Base-by-base conservation (phyloP, 2,888 invertebrate genomes). In the Tenthredo distinguenda region DNA sequence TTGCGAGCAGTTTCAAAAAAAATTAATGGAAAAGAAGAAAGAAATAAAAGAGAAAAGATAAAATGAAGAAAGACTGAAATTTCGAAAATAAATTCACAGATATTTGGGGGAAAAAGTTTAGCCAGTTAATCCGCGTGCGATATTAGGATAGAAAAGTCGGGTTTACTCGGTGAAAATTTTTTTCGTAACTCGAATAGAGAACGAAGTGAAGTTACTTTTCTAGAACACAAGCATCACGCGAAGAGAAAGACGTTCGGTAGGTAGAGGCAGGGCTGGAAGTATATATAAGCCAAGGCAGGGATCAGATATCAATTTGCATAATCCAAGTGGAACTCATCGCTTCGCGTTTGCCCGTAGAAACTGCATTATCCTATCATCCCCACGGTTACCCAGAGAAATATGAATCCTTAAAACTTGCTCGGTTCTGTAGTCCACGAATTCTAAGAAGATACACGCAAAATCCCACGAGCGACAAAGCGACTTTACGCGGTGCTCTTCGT, bases 221-320 rank as follows among this genome's bases (percentile, higher is more conserved):
- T 21, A 43, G 3, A 74, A 43, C 21, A 74, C 72, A 21, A 74
- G 34, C n/a, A 55, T 15, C 31, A 31, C 50, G 18, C 26, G 18
- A 55, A 77, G 50, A 77, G 31, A 62, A 40, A 81, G 55, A 21
- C 26, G 43, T 18, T 12, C 76, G 18, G n/a, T 37, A n/a, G 47
- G 47, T 31, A 10, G 62, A 37, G 77, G 55, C 77, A 77, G 81
- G 21, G 37, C 40, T 58, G 58, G 40, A 81, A 40, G 81, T 81
- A 79, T 62, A 79, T 62, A 58, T 58, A 79, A 58, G 58, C 79
- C 37, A 58, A 55, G 62, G 81, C 37, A 81, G 26, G 40, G 81
- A 81, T 81, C 81, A 58, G 62, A 81, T 81, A 81, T 81, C 81
- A 81, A 81, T 81, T 81, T 81, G 81, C 81, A 81, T 81, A 81